Base-by-base conservation (phyloP, 2,888 invertebrate species). In the Lasioglossum pauxillum region DNA sequence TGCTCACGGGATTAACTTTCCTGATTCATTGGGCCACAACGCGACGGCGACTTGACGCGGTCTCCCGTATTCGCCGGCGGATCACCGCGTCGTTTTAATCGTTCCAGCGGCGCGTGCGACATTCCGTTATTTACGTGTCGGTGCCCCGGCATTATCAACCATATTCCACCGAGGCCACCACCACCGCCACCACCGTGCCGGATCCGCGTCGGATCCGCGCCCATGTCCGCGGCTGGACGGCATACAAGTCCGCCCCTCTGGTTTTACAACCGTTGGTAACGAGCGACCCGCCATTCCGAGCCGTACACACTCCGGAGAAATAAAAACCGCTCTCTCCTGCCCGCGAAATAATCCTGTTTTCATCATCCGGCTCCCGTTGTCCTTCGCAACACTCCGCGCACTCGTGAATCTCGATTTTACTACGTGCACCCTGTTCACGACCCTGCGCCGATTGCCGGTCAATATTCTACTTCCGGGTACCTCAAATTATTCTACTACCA, bases 51-150 rank as follows among this genome's bases (percentile, higher is more conserved):
- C 46, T 67, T 72, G 57, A 75, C 74, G 67, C 14, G 74, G 31
- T 23, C 27, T 23, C 49, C 23, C n/a, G 75, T 75, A 14, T 67
- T 64, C 67, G 27, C 27, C 74, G 46, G 38, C 57, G 64, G 82
- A 77, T 77, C 74, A 67, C 44, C 23, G 49, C 8, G 31, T 74
- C 57, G 74, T 78, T 87, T 84, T 76, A 82, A 87, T 85, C 82
- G 85, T 80, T 84, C 77, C 80, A 81, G 10, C 75, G 80, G 64
- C 67, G 78, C 71, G 83, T 75, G 60, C 38, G 57, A 83, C 78
- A 85, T 88, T 83, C 76, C 60, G 78, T 88, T 87, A 88, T 64
- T 75, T 80, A 79, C 85, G 84, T 67, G 23, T 71, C 80, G 82
- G 71, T 87, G 87, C 78, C 49, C 73, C 75, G 67, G 64, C 57